A percentile compares a stretch with the other conserved stretches of the same genome.
phyloP scores from a whole-genome alignment of 2,113 vertebrate species.

The Eonycteris spelaea region DNA sequence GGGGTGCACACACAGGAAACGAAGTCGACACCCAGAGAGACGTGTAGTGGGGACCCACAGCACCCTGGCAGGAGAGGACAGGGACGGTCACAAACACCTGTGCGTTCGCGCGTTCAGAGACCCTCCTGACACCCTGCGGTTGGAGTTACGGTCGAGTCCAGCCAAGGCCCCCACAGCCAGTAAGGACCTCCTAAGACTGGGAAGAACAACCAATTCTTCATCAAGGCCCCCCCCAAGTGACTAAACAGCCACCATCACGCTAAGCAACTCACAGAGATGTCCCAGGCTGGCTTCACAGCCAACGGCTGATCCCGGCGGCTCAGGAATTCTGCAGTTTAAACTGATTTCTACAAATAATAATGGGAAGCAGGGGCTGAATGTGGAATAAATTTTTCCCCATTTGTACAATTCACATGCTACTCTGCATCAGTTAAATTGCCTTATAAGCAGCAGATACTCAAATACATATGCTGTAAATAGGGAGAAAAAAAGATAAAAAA shows the following conservation, averaged over 20 bases:
- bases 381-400: not conserved
- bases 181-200: not conserved
- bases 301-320: not conserved
- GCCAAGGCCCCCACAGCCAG: not conserved
- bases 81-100: not conserved
- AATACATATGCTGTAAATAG: not conserved
- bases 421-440: not conserved
- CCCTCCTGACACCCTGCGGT: not conserved
- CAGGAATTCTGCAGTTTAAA: not conserved
- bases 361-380: not conserved
- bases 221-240: not conserved
- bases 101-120: not conserved
- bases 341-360: not conserved
- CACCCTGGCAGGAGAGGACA: not conserved
- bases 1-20: not conserved
- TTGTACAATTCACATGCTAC: not conserved
- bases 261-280: not conserved
- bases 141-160: not conserved
- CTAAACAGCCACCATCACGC: not conserved
- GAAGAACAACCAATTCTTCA: not conserved
- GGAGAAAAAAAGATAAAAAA: not conserved
- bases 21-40: not conserved
- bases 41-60: not conserved
- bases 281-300: not conserved
- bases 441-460: not conserved